Evolutionary conservation across 1,140 invertebrate species (phyloP).

Genomic region (Tyrophagus putrescentiae): DNA sequence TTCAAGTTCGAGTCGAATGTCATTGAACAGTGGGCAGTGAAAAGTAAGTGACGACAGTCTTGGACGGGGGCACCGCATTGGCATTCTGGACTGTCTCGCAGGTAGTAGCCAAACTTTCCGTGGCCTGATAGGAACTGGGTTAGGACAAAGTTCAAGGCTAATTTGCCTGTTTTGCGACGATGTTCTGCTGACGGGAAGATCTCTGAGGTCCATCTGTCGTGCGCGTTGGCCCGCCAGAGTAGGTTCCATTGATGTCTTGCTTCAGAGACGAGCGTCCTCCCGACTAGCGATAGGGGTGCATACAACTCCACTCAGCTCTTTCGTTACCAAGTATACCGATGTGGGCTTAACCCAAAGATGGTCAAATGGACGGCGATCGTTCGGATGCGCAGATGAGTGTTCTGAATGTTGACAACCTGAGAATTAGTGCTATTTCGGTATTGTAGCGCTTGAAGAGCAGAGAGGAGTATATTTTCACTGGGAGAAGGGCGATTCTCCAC

Average conservation of each 20-base stretch:
- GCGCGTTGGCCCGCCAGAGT: not conserved
- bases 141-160: not conserved
- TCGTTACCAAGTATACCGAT: slow-evolving; percentile 2
- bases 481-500: not conserved
- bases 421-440: not conserved
- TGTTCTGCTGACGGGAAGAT: not conserved
- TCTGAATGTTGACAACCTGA: not conserved
- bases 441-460: not conserved
- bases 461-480: not conserved
- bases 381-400: not conserved
- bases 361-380: not conserved
- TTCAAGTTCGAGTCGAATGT: too few species aligned
- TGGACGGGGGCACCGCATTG: not conserved
- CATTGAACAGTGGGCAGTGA: not conserved
- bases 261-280: too few species aligned
- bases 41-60: not conserved
- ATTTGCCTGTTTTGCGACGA: not conserved
- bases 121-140: slow-evolving; percentile 4
- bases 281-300: too few species aligned
- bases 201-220: not conserved
- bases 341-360: slow-evolving; percentile 13
- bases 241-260: not conserved
- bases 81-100: not conserved
- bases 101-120: not conserved
- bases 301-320: too few species aligned